Evolutionary conservation across 1,140 invertebrate species (phyloP).

Genomic region (Caenorhabditis remanei): DNA sequence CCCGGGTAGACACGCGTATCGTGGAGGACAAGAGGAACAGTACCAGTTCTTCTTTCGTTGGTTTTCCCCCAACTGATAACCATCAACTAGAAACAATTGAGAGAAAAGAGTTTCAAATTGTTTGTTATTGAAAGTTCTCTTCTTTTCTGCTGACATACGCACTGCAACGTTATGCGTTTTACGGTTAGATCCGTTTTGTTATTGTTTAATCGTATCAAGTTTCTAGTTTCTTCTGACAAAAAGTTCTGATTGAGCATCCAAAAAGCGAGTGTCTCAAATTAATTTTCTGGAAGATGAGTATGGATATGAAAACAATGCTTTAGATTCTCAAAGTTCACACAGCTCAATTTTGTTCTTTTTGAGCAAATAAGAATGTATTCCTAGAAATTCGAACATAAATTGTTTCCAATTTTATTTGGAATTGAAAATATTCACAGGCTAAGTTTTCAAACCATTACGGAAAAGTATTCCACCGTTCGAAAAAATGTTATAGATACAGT

Average conservation of each 20-base stretch:
- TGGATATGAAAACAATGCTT: too few relatives aligned
- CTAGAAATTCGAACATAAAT: too few relatives aligned
- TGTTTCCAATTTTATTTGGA: too few relatives aligned
- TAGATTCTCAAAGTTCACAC: too few relatives aligned
- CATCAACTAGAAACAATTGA: conserved; percentile 40
- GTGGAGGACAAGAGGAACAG: conserved; percentile 46
- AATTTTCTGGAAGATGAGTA: too few relatives aligned
- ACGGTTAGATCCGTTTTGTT: background rate
- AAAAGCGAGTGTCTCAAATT: too few relatives aligned
- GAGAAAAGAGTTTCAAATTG: conserved; percentile 19
- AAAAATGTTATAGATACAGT: too few relatives aligned
- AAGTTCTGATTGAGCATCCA: background rate
- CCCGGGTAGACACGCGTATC: conserved; percentile 45
- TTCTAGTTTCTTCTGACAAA: background rate
- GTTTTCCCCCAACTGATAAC: conserved; percentile 29
- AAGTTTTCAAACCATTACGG: too few relatives aligned
- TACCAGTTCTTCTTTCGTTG: conserved; percentile 30
- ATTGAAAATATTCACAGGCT: too few relatives aligned
- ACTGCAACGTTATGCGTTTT: background rate
- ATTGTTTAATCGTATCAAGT: background rate
- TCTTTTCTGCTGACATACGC: background rate
- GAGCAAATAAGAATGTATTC: too few relatives aligned
- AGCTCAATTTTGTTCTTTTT: too few relatives aligned
- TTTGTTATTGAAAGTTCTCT: conserved; percentile 27
- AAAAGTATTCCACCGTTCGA: too few relatives aligned